These are phyloP conservation scores for Scaptomyza flava DNA, from an alignment of 2,888 invertebrate species.

Conservation along the genomic window DNA sequence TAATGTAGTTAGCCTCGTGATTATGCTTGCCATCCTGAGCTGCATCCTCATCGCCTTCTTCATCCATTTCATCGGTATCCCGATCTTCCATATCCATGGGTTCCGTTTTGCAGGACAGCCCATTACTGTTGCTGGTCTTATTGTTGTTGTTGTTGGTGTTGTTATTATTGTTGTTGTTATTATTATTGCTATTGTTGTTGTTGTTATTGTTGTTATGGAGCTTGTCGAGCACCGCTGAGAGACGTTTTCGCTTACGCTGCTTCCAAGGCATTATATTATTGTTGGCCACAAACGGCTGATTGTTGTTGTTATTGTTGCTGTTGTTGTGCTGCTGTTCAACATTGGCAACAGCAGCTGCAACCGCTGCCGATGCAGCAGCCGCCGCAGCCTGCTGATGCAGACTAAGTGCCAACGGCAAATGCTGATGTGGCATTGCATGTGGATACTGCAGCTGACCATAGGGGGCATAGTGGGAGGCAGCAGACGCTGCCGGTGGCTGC, in stretches of 20 bases:
- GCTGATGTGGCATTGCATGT: slow-evolving; percentile 75
- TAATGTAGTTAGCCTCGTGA: slow-evolving; percentile 64
- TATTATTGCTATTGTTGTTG: slow-evolving; percentile 84
- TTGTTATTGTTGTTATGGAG: slow-evolving; percentile 86
- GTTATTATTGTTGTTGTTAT: slow-evolving; percentile 54
- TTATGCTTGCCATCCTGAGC: slow-evolving; percentile 40
- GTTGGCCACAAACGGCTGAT: slow-evolving; percentile 87
- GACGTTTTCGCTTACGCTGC: slow-evolving; percentile 90
- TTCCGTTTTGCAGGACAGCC: slow-evolving; percentile 63
- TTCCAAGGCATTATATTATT: slow-evolving; percentile 87
- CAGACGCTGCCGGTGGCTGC: slow-evolving; percentile 36
- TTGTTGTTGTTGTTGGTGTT: slow-evolving; percentile 67
- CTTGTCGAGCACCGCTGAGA: slow-evolving; percentile 92
- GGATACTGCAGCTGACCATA: slow-evolving; percentile 74
- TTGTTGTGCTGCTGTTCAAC: slow-evolving; percentile 85
- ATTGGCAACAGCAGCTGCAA: slow-evolving; percentile 67
- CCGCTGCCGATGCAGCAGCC: slow-evolving; percentile 73
- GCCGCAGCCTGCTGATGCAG: slow-evolving; percentile 81
- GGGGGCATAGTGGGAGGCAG: slow-evolving; percentile 68
- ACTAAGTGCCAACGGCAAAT: slow-evolving; percentile 77
- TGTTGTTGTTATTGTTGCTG: slow-evolving; percentile 84
- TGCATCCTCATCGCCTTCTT: slow-evolving; percentile 45
- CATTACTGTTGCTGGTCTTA: slow-evolving; percentile 55
- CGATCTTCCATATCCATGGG: slow-evolving; percentile 72
- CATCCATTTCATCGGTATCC: slow-evolving; percentile 39